A percentile compares a stretch with the other conserved stretches of the same genome.
Conservation (phyloP, 2,113 vertebrate species). For the Gopherus flavomarginatus region DNA sequence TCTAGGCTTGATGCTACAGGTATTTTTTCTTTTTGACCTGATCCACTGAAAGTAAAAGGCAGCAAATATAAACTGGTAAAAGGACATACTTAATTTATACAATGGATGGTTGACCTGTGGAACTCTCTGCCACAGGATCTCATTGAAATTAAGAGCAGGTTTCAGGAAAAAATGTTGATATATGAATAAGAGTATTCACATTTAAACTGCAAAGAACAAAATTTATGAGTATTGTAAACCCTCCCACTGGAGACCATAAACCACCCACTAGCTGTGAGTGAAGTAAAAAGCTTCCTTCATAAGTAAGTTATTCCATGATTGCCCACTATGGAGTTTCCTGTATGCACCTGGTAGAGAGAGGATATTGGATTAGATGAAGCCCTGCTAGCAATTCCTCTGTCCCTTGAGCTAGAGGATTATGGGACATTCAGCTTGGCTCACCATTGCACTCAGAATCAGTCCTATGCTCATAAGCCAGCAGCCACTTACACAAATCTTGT, state of each 20-base stretch:
- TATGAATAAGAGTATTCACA: neutral
- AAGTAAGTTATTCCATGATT: neutral
- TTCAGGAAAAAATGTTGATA: neutral
- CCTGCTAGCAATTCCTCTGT: neutral
- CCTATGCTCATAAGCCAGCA: neutral
- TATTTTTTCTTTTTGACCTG: neutral
- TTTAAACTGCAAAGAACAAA: neutral
- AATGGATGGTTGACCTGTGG: neutral
- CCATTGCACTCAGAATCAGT: neutral
- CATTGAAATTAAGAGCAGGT: neutral
- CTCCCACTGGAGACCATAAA: neutral
- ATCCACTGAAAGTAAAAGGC: neutral
- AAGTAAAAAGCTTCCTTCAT: neutral
- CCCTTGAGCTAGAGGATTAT: neutral
- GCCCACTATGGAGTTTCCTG: neutral
- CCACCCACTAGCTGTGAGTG: neutral
- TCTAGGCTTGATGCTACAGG: neutral
- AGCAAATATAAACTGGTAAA: neutral
- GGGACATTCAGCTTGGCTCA: neutral
- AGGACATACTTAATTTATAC: neutral
- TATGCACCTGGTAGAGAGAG: neutral
- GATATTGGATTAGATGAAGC: neutral
- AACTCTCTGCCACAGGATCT: rapidly evolving
- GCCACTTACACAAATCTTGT: neutral
- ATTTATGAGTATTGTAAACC: neutral